Conservation (phyloP, 2,888 invertebrate species). For the Sylvicola fuscatus region DNA sequence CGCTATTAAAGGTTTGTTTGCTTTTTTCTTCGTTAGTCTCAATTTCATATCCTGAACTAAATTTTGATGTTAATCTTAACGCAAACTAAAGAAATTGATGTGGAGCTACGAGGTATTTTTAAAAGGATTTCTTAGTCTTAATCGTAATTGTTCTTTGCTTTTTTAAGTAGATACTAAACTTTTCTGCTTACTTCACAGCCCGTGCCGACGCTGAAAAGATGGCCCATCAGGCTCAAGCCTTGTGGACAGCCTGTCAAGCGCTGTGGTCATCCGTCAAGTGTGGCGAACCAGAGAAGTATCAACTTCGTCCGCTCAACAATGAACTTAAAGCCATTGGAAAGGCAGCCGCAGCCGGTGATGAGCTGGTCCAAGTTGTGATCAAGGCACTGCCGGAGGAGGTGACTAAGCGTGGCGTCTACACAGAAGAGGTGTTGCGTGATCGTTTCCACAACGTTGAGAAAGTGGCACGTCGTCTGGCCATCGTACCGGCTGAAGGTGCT, state of each 20-base stretch:
- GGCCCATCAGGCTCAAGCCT: constrained; percentile 60
- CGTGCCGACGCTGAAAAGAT: constrained; percentile 51
- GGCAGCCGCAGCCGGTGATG: constrained; percentile 59
- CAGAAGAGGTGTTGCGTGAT: constrained; percentile 68
- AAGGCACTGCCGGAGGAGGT: constrained; percentile 60
- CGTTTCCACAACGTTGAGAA: constrained; percentile 65
- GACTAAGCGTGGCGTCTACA: constrained; percentile 60
- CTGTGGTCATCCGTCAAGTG: constrained; percentile 54
- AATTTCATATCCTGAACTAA: background rate
- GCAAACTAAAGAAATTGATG: constrained; percentile 19
- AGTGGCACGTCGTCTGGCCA: constrained; percentile 62
- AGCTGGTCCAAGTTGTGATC: constrained; percentile 57
- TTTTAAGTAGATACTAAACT: constrained; percentile 2
- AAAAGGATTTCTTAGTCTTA: background rate
- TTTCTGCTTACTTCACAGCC: constrained; percentile 26
- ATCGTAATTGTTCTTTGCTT: background rate
- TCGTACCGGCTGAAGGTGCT: constrained; percentile 80
- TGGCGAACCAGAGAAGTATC: constrained; percentile 33
- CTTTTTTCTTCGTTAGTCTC: background rate
- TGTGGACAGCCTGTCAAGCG: constrained; percentile 89
- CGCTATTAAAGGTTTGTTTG: constrained; percentile 41
- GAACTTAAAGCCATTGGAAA: constrained; percentile 54
- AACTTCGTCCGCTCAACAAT: constrained; percentile 37
- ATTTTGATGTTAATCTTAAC: background rate
- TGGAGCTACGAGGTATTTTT: constrained; percentile 21